Base-by-base conservation (phyloP, 2,888 invertebrate genomes). In the Malachius bipustulatus region DNA sequence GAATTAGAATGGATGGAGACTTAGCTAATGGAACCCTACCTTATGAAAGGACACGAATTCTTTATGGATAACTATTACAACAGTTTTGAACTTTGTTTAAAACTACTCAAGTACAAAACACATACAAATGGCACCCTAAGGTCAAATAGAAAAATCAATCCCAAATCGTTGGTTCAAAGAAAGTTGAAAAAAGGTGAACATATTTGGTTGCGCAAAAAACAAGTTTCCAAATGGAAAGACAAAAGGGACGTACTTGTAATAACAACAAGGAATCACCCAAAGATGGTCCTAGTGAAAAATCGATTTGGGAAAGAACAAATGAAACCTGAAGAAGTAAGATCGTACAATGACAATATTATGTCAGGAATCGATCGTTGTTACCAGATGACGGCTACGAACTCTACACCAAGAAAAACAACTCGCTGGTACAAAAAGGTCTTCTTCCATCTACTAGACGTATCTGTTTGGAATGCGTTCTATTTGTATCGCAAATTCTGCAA, bases 211-310 rank as follows among this genome's bases (percentile, higher is more conserved):
- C 40, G 50, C 10, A 50, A 51, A 33, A 44, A 47, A 30, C 45
- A 49, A 29, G 45, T 51, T 8, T 43, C 44, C 14, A 47, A 46
- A 28, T 54, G 53, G 54, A 43, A 39, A 27, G 52, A 52, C 42
- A 52, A 47, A 26, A 39, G 52, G 11, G 42, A 46, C 32, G 54
- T 54, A 14, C 32, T 45, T 11, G 47, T 49, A 45, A 41, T 56
- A 32, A 50, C 53, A 24, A 55, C 52, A 16, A 34, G 34, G 15
- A 32, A 47, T 28, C 49, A 55, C 39, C 50, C 50, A 32, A 16
- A 30, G 29, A 36, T 48, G 30, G 36, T 43, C 27, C 34, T 38
- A 41, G 40, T 41, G 32, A 14, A 19, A 40, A 50, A 48, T 34
- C 37, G 43, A 33, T 41, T 33, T 44, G 45, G 45, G 30, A 35